Evolutionary conservation across 1,140 invertebrate species (phyloP).

Genomic region (Caerostris extrusa): DNA sequence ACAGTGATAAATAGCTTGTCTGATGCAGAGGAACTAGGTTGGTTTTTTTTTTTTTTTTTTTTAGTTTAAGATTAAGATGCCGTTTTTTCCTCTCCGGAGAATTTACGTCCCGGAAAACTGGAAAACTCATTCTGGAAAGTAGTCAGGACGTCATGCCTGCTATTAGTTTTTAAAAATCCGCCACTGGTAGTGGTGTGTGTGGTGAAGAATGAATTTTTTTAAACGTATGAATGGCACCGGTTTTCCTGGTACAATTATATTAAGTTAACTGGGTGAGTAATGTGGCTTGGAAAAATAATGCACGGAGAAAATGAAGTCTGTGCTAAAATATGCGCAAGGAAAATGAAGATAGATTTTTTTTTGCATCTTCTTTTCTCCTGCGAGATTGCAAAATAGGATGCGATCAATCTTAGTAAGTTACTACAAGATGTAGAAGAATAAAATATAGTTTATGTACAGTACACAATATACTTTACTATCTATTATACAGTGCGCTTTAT

Average conservation of each 20-base stretch:
- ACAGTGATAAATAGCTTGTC: neutral
- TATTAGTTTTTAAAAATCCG: slow-evolving; percentile 2
- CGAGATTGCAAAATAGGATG: neutral
- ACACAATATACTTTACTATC: too few relatives aligned
- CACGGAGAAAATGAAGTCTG: neutral
- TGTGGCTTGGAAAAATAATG: neutral
- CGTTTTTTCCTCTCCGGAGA: neutral
- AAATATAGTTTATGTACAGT: neutral
- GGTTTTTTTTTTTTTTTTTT: neutral
- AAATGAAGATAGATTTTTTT: neutral
- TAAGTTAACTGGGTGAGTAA: slow-evolving; percentile 3
- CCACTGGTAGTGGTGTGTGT: neutral
- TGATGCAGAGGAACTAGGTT: neutral
- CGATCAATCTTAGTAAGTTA: neutral
- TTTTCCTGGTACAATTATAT: slow-evolving; percentile 18
- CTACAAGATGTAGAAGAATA: neutral
- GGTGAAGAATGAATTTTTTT: neutral
- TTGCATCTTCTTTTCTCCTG: neutral
- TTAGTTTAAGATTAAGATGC: slow-evolving; percentile 2
- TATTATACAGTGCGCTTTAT: too few relatives aligned
- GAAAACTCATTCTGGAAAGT: slow-evolving; percentile 7
- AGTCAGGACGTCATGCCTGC: neutral
- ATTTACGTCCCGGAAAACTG: neutral
- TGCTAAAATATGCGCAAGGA: slow-evolving; percentile 18
- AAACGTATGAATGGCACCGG: slow-evolving; percentile 17